phyloP scores from a whole-genome alignment of 2,888 invertebrate species.

The Patella pellucida region DNA sequence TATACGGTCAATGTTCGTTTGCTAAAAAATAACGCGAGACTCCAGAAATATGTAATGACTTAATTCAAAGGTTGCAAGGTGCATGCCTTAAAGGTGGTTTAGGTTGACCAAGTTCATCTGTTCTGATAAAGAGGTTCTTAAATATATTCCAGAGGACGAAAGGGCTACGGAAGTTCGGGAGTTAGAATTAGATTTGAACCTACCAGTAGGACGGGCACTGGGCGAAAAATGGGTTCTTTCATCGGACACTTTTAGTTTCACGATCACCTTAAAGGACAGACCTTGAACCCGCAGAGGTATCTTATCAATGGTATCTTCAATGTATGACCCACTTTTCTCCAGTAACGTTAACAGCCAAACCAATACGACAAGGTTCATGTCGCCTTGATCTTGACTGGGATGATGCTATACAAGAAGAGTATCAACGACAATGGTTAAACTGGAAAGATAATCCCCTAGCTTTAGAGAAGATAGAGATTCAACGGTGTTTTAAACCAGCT shows the following conservation, averaged over 20 bases:
- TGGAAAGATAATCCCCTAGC: slow-evolving; percentile 1
- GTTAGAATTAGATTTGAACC: slow-evolving; percentile 9
- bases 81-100: background rate
- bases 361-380: background rate
- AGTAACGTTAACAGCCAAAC: slow-evolving; percentile 9
- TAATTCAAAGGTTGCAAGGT: slow-evolving; percentile 1
- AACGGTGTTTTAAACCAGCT: background rate
- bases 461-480: slow-evolving; percentile 17
- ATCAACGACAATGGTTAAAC: slow-evolving; percentile 8
- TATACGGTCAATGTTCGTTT: too few relatives aligned
- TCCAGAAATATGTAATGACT: background rate
- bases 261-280: too few relatives aligned
- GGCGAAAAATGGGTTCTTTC: too few relatives aligned
- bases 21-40: background rate
- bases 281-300: slow-evolving; percentile 15
- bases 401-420: slow-evolving; percentile 5
- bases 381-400: slow-evolving; percentile 13
- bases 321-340: slow-evolving; percentile 19
- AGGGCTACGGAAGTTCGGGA: background rate
- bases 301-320: slow-evolving; percentile 1
- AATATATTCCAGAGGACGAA: slow-evolving; percentile 12
- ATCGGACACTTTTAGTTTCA: too few relatives aligned
- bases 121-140: slow-evolving; percentile 2
- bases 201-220: too few relatives aligned
- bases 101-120: slow-evolving; percentile 10